Base-by-base conservation (phyloP, 37 sponge, comb jelly and placozoan genomes). In the Diacarnus erythraeanus region DNA sequence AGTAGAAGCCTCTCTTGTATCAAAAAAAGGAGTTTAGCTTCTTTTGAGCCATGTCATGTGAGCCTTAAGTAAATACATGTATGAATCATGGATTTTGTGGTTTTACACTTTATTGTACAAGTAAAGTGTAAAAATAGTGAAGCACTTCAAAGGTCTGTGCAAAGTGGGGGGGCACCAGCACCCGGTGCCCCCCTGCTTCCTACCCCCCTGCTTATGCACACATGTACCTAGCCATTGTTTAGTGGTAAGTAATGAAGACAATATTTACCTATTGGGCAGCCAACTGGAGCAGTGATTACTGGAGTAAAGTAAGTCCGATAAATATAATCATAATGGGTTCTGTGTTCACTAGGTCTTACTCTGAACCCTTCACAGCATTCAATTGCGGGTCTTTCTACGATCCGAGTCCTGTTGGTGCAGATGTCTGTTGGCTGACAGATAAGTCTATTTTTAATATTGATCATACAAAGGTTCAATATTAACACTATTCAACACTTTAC, bases 361-460 rank as follows among this genome's bases (percentile, higher is more conserved):
- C n/a, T 41, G 35, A 77, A 84, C 22, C 84, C 84, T 21, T 25
- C 58, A 59, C 84, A 84, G 58, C 84, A 84, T 60, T 70, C 42
- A 31, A 66, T n/a, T 18, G 40, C 9, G 31, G 84, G 40, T 29
- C 35, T 59, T 26, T 68, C 59, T 21, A 69, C 26, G 2, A 61
- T 68, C 30, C 42, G 63, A 38, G 58, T 82, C 51, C 38, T 38
- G 38, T 82, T 38, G 21, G 61, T 59, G 60, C 82, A 82, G 0
- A 18, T 42, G 1, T 21, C 8, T 12, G 74, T 73, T 30, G 82
- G 82, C 40, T 39, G 63, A 35, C 82, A 82, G 3, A 74, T 31
- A 2, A 42, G 42, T 30, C 71, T 71, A 29, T 37, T 68, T 65
- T 26, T 17, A 54, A 47, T 40, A n/a, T n/a, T n/a, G n/a, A n/a